A percentile compares a stretch with the other conserved stretches of the same genome.
Conservation (phyloP, 2,113 vertebrate genomes). For the Triplophysa rosa region DNA sequence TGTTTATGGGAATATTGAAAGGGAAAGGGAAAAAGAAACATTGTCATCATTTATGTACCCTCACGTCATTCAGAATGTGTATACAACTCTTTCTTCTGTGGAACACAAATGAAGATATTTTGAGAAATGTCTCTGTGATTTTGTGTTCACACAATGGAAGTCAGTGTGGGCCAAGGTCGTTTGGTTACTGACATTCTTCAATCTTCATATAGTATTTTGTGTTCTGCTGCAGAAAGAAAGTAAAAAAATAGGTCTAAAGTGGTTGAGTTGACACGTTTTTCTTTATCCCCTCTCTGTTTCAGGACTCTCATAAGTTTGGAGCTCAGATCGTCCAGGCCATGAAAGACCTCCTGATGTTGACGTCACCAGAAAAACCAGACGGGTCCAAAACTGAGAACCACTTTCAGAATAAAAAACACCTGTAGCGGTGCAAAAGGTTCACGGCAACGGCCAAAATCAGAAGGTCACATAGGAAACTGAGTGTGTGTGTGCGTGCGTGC, state of each 20-base stretch:
- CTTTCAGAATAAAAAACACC: constrained; percentile 51
- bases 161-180: too few species aligned
- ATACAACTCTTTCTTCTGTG: too few species aligned
- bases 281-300: background rate
- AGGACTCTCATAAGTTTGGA: constrained; percentile 83
- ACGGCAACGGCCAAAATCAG: background rate
- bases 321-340: constrained; percentile 75
- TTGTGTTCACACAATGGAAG: too few species aligned
- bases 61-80: too few species aligned
- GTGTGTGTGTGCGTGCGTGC: background rate
- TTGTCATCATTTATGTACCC: too few species aligned
- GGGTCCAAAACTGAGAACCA: constrained; percentile 60
- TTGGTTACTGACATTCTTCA: too few species aligned
- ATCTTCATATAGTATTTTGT: too few species aligned
- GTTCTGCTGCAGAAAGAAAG: too few species aligned
- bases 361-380: constrained; percentile 66
- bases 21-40: too few species aligned
- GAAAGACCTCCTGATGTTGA: constrained; percentile 75
- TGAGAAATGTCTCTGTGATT: too few species aligned
- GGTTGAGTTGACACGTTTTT: background rate
- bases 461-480: constrained; percentile 35
- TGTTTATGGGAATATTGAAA: too few species aligned
- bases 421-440: constrained; percentile 42
- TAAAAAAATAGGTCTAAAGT: background rate
- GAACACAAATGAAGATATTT: too few species aligned